Percentiles rank a stretch among this genome's conserved stretches.
Evolutionary conservation across 2,797 vertebrate species (phyloP).

Genomic region (Lepilemur ruficaudatus): DNA sequence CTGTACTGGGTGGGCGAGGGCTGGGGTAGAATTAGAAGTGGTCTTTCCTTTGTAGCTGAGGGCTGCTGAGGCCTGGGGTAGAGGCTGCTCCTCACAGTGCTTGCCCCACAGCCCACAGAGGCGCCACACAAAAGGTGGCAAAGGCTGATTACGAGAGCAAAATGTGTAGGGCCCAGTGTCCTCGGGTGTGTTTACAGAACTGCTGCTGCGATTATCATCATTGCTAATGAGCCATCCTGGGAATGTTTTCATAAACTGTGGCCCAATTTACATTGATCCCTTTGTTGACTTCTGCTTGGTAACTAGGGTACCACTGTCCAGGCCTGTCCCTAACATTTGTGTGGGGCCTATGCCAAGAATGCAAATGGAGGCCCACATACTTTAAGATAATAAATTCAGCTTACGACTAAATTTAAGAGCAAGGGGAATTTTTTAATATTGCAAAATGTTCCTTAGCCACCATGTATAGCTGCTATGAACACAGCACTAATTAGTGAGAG

Average conservation of each 20-base stretch:
- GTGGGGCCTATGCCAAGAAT: not conserved
- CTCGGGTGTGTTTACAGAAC: not conserved
- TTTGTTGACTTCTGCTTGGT: slow-evolving; percentile 36
- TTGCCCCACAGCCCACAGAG: not conserved
- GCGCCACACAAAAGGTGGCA: not conserved
- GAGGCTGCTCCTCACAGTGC: not conserved
- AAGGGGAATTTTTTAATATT: not conserved
- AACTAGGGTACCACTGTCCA: not conserved
- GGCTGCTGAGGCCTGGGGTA: not conserved
- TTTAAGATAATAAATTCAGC: not conserved
- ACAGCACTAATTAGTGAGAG: not conserved
- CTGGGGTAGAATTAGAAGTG: not conserved
- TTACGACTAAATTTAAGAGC: not conserved
- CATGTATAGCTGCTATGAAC: not conserved
- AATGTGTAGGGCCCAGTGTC: not conserved
- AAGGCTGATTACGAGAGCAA: not conserved
- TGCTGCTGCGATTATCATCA: not conserved
- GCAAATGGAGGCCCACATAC: not conserved
- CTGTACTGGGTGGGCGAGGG: not conserved
- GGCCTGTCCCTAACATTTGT: not conserved
- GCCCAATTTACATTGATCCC: not conserved
- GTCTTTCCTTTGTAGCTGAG: not conserved
- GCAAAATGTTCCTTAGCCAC: not conserved
- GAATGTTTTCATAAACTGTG: slow-evolving; percentile 53
- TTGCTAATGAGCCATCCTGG: not conserved